Percentiles rank a stretch among this genome's conserved stretches.
Evolutionary conservation across 2,797 vertebrate genomes (phyloP).

Genomic region (Lophotriccus pileatus): DNA sequence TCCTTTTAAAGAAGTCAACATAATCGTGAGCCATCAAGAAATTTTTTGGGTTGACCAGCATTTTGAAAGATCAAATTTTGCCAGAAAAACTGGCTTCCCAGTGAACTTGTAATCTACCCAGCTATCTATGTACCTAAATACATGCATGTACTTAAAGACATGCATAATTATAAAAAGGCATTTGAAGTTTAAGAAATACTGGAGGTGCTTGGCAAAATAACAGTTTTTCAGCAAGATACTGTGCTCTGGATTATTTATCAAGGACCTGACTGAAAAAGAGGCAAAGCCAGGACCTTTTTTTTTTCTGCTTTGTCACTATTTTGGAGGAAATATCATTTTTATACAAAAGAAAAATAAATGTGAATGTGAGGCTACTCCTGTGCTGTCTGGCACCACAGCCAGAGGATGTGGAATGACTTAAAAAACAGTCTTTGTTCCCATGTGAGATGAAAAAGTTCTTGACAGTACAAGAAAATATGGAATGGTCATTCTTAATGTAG

Average conservation of each 20-base stretch:
- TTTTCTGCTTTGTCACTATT: not conserved
- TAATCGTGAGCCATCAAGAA: not conserved
- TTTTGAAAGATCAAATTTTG: not conserved
- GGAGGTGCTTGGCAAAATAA: not conserved
- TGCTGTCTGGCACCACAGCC: not conserved
- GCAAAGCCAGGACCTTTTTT: not conserved
- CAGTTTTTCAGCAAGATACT: not conserved
- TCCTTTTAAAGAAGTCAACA: not conserved
- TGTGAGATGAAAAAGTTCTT: not conserved
- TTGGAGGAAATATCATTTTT: not conserved
- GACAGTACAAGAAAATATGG: not conserved
- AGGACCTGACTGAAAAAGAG: not conserved
- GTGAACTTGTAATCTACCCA: not conserved
- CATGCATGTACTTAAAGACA: not conserved
- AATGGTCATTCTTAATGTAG: not conserved
- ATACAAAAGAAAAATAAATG: not conserved
- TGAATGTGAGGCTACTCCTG: not conserved
- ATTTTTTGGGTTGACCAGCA: rapidly evolving
- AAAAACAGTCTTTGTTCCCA: not conserved
- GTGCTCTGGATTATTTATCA: not conserved
- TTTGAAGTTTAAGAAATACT: not conserved
- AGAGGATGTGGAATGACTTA: not conserved
- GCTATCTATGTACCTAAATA: not conserved
- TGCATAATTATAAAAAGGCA: not conserved
- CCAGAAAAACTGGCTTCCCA: not conserved